Evolutionary conservation across 2,113 vertebrate genomes (phyloP).

Genomic region (Rhodinocichla rosea): DNA sequence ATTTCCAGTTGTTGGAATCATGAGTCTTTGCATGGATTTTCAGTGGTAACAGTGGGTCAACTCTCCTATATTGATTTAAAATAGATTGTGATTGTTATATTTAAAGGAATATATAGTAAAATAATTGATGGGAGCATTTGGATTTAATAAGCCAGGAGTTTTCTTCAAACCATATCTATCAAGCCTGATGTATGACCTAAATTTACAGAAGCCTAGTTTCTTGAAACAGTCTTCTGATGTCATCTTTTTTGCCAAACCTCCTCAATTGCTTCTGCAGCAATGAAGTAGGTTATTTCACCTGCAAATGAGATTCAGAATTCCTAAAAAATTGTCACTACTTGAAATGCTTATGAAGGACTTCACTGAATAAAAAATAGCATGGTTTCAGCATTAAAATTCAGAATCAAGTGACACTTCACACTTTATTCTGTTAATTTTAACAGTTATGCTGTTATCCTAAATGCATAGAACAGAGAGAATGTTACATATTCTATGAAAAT

Average conservation of each 20-base stretch:
- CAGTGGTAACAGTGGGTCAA: not conserved
- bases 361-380: slow-evolving; percentile 46
- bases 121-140: not conserved
- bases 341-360: slow-evolving; percentile 27
- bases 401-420: slow-evolving; percentile 62
- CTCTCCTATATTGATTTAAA: not conserved
- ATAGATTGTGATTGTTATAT: not conserved
- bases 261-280: not conserved
- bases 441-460: slow-evolving; percentile 32
- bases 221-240: not conserved
- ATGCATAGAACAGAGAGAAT: slow-evolving; percentile 7
- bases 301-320: slow-evolving; percentile 16
- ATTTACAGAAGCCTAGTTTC: not conserved
- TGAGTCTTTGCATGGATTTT: not conserved
- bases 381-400: slow-evolving; percentile 51
- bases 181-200: not conserved
- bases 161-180: not conserved
- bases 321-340: slow-evolving; percentile 6
- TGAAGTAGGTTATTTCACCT: slow-evolving; percentile 19
- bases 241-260: not conserved
- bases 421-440: slow-evolving; percentile 69
- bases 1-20: not conserved
- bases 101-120: not conserved
- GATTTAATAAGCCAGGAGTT: not conserved
- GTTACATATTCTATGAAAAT: slow-evolving; percentile 25